phyloP scores from a whole-genome alignment of 2,797 vertebrate genomes.

The Delichon dasypus region DNA sequence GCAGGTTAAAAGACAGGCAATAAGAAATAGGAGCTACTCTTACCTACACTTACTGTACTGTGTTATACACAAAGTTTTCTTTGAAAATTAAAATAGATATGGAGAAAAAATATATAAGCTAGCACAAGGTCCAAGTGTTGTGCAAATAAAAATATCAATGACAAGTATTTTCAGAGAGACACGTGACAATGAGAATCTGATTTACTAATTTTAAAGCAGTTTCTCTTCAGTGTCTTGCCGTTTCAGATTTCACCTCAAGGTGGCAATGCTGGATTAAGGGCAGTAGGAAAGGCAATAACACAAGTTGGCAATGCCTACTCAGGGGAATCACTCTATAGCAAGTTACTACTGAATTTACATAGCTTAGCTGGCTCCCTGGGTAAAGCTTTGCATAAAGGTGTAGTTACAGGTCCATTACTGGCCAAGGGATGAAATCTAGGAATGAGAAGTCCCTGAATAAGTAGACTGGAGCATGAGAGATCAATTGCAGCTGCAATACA shows the following conservation, averaged over 20 bases:
- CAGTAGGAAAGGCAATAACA: neutral
- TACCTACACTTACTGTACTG: neutral
- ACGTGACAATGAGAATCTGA: neutral
- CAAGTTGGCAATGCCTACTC: neutral
- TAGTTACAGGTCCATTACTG: neutral
- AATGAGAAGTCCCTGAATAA: neutral
- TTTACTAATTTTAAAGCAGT: neutral
- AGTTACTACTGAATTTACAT: neutral
- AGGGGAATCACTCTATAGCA: neutral
- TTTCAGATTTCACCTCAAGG: neutral
- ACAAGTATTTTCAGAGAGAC: neutral
- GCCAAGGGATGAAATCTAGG: neutral
- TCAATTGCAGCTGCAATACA: neutral
- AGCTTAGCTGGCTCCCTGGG: neutral
- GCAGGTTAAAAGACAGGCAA: neutral
- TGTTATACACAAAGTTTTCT: neutral
- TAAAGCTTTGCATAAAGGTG: neutral
- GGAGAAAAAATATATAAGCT: neutral
- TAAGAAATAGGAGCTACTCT: neutral
- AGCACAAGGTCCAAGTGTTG: neutral
- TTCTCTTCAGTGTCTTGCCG: neutral
- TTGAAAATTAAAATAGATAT: neutral
- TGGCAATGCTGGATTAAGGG: slow-evolving; percentile 24
- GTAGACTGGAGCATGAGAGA: neutral
- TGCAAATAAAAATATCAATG: neutral